Percentiles rank a stretch among this genome's conserved stretches.
These are phyloP conservation scores for Clistopyga incitator DNA, from an alignment of 2,888 invertebrate species.

Conservation along the genomic window DNA sequence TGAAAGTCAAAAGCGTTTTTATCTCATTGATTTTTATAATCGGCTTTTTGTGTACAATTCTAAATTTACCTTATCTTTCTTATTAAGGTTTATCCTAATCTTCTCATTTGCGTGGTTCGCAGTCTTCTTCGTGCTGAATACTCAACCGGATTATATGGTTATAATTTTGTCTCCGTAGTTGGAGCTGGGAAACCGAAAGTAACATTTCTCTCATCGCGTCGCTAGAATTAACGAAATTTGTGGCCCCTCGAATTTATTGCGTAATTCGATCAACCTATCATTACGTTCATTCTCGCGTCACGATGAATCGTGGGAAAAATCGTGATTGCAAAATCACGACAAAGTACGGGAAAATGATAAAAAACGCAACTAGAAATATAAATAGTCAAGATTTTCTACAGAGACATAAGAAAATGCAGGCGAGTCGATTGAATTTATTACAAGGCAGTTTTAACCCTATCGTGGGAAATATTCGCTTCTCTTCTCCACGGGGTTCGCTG, in stretches of 20 bases:
- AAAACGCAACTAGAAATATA: neutral
- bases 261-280: neutral
- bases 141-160: neutral
- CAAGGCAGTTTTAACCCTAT: neutral
- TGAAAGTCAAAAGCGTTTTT: too few species aligned
- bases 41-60: too few species aligned
- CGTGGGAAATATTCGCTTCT: neutral
- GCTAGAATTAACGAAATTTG: neutral
- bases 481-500: constrained; percentile 5
- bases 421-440: neutral
- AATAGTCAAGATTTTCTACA: neutral
- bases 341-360: too few species aligned
- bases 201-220: neutral
- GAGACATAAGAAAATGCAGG: neutral
- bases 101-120: constrained; percentile 28
- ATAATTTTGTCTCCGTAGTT: constrained; percentile 2
- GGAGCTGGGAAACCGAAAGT: neutral
- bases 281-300: too few species aligned
- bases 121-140: neutral
- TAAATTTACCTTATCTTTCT: too few species aligned
- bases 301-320: constrained; percentile 40
- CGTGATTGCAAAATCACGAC: neutral
- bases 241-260: neutral
- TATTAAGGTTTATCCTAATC: neutral
- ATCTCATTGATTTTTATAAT: too few species aligned